Percentiles rank a stretch among this genome's conserved stretches.
These are phyloP conservation scores for Brenthis hecate DNA, from an alignment of 2,888 invertebrate species.

Conservation along the genomic window DNA sequence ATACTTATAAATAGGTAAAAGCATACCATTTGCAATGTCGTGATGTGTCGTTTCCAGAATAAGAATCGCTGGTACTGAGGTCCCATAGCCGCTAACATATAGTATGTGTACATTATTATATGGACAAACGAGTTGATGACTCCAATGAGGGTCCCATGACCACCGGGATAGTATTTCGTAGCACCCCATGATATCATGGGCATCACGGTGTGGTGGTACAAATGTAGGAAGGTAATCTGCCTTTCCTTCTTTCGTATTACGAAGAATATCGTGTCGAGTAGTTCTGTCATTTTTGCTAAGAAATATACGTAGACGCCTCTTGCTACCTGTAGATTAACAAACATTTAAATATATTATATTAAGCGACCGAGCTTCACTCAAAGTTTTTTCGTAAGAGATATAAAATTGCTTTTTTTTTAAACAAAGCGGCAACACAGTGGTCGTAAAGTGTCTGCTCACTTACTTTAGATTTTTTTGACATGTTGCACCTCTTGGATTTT, in stretches of 20 bases:
- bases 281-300: conserved; percentile 93
- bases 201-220: conserved; percentile 98
- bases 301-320: conserved; percentile 92
- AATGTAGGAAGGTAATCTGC: conserved; percentile 94
- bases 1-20: background rate
- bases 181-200: conserved; percentile 96
- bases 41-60: conserved; percentile 97
- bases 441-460: too few relatives aligned
- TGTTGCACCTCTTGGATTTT: too few relatives aligned
- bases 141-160: conserved; percentile 95
- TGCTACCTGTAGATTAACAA: conserved; percentile 72
- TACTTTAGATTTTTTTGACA: too few relatives aligned
- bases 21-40: conserved; percentile 93
- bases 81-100: conserved; percentile 93
- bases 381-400: too few relatives aligned
- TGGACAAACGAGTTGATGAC: conserved; percentile 97
- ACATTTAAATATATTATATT: background rate
- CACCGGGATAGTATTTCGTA: conserved; percentile 93
- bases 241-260: conserved; percentile 94
- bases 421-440: too few relatives aligned
- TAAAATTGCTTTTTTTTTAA: too few relatives aligned
- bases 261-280: conserved; percentile 96
- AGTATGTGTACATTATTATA: conserved; percentile 96
- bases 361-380: background rate
- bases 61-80: conserved; percentile 93